Base-by-base conservation (phyloP, 2,797 vertebrate species). In the Clarias platycephalus region DNA sequence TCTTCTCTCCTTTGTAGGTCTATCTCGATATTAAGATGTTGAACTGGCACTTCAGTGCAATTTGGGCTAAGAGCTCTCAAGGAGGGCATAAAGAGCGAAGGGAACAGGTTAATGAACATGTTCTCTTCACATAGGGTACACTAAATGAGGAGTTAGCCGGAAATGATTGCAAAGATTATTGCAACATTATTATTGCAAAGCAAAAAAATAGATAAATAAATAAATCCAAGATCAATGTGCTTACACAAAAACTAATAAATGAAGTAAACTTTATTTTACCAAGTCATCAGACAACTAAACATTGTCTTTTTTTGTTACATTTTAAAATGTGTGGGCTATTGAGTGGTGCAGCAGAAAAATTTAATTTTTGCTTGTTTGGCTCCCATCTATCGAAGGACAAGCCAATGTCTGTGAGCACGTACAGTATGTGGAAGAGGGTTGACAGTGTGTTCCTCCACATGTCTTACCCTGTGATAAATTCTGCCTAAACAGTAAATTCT, bases 1-100 rank as follows among this genome's bases (percentile, higher is more conserved):
- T 84, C n/a, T 60, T 79, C 75, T 82, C 85, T 71, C 66, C 83
- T 89, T 90, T 90, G 90, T 88, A 80, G 85, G 86, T 85, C 83
- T 85, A 90, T 88, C 88, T 82, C 84, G 84, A 87, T 89, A 90
- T 91, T 90, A 89, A 89, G 88, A 87, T 82, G 78, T 89, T 88
- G 89, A 91, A 92, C 84, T 84, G 89, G 87, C 84, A 88, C 89
- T 90, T 88, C 88, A 87, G 85, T 68, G 90, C 88, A 88, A 92
- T 90, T 92, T 89, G 86, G 87, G 86, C 86, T 84, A 87, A 90
- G 89, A 87, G 90, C 90, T 74, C 86, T 91, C 89, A 86, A 90
- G 80, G 77, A 75, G 85, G 63, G 88, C 60, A 81, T 87, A 84
- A 87, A 87, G 81, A 85, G 85, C 79, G 84, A 86, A 83, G 72